Evolutionary conservation across 2,888 invertebrate species (phyloP), one percentile per base, ranked within the genome.

Genomic region (Heteromyza rotundicornis): DNA sequence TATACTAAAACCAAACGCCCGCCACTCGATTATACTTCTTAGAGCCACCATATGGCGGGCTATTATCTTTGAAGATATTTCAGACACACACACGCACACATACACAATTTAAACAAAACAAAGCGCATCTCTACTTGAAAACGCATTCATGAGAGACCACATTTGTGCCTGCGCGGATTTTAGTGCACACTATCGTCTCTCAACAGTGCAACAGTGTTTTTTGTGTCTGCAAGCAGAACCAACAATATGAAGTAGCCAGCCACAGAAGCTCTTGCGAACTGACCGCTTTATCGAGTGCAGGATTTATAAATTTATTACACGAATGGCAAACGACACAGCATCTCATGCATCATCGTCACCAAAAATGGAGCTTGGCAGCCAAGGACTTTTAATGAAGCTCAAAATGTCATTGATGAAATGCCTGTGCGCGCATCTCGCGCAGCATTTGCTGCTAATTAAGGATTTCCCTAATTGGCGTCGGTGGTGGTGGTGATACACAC

Each of bases 391-490:
- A 75, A 75, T 75, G 78, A 75, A 75, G 75, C 77, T 69, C 72
- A 76, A 75, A 77, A 75, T 76, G 78, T 77, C 78, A 78, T 75
- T 75, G 78, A 75, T 77, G 73, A 72, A 78, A 75, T 75, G 74
- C 63, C 71, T 67, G 56, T 61, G 71, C 22, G 32, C 49, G 35
- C 54, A 58, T 53, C 20, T 36, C 51, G 36, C 57, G 64, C n/a
- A n/a, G 63, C 68, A 70, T 66, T 68, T 68, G 63, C 67, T 68
- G 72, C 76, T 77, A 76, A 78, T 76, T 76, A 76, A 76, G 70
- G 51, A 64, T 59, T 47, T 68, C 64, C 70, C 67, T 68, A 77
- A 74, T 75, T 74, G 70, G 73, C 68, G 64, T 57, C 55, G n/a
- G n/a, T n/a, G n/a, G n/a, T 54, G 19, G 59, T 53, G 59, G 36